phyloP scores from a whole-genome alignment of 2,113 vertebrate species.

The Caracal caracal region DNA sequence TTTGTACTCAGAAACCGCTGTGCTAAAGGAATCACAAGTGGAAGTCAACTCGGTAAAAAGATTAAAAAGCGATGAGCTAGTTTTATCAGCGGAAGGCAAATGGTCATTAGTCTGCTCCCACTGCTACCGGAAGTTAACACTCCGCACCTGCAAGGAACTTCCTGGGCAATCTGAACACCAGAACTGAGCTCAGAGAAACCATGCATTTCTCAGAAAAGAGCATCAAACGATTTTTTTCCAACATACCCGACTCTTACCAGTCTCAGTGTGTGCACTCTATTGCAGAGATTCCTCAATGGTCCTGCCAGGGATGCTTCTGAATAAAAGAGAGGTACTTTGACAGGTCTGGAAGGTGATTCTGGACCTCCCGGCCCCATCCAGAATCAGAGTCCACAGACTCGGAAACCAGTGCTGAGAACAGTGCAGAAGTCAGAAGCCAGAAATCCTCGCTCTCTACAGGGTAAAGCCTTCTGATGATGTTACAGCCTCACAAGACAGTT shows the following conservation, averaged over 20 bases:
- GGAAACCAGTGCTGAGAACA: not conserved
- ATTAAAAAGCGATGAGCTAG: not conserved
- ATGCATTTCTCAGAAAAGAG: not conserved
- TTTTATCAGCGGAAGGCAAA: not conserved
- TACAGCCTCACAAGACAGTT: not conserved
- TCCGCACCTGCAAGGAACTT: not conserved
- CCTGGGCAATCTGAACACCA: not conserved
- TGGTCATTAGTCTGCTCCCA: not conserved
- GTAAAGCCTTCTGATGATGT: not conserved
- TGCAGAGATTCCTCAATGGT: not conserved
- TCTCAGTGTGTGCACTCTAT: not conserved
- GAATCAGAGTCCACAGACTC: not conserved
- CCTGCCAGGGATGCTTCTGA: not conserved
- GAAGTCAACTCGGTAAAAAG: not conserved
- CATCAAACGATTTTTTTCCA: not conserved
- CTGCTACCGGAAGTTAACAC: not conserved
- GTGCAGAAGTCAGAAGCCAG: not conserved
- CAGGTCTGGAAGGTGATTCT: accelerated
- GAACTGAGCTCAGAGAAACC: not conserved
- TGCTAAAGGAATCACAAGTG: not conserved
- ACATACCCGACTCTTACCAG: not conserved
- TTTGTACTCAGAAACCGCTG: not conserved
- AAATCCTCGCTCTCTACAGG: not conserved
- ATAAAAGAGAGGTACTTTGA: not conserved
- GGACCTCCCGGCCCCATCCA: not conserved